These are phyloP conservation scores for Carassius gibelio DNA, from an alignment of 2,113 vertebrate species.

Conservation along the genomic window DNA sequence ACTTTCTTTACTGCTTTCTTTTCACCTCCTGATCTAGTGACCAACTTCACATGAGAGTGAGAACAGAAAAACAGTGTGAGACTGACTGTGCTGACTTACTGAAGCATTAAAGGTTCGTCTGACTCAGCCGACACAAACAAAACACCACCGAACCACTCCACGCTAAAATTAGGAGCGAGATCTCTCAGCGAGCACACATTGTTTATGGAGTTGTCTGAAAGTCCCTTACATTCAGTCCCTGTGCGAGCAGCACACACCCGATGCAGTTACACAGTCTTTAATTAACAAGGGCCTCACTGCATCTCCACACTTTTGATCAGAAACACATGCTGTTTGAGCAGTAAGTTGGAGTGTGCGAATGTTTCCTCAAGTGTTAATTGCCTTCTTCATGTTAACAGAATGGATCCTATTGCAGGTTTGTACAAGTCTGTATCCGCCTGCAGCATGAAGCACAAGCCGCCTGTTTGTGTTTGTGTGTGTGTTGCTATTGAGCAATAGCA, in stretches of 20 bases:
- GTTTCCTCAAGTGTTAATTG: background rate
- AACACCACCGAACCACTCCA: constrained; percentile 4
- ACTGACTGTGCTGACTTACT: constrained; percentile 17
- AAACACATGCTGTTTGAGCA: background rate
- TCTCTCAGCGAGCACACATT: constrained; percentile 47
- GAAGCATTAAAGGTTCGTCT: constrained; percentile 24
- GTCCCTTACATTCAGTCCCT: constrained; percentile 14
- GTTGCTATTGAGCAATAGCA: constrained; percentile 19
- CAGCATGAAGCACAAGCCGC: constrained; percentile 12
- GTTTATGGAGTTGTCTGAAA: constrained; percentile 56
- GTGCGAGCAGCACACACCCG: constrained; percentile 35
- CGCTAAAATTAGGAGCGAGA: constrained; percentile 51
- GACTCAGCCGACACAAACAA: constrained; percentile 39
- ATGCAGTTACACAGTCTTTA: constrained; percentile 36
- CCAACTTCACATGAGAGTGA: background rate
- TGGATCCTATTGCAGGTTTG: constrained; percentile 66
- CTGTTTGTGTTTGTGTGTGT: too few relatives aligned
- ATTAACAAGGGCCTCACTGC: constrained; percentile 31
- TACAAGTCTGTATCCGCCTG: constrained; percentile 60
- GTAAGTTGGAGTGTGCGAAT: background rate
- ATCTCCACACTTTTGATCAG: constrained; percentile 26
- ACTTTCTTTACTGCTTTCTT: background rate
- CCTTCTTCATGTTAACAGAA: constrained; percentile 34
- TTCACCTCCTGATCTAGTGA: background rate
- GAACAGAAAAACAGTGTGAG: background rate